Evolutionary conservation across 2,797 vertebrate genomes (phyloP).

Genomic region (Xyrichtys novacula): DNA sequence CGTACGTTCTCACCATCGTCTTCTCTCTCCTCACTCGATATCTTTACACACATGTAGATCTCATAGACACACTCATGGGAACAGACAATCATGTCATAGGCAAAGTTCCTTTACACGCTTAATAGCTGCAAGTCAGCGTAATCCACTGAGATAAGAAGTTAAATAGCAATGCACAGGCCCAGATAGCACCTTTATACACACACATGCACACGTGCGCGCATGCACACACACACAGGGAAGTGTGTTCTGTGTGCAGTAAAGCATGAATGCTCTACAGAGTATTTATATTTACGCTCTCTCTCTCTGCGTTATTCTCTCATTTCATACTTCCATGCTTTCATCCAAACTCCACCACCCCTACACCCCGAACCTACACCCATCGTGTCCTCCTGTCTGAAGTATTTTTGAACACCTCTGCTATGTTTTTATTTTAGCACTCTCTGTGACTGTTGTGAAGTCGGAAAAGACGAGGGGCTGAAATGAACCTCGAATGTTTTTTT

Average conservation of each 20-base stretch:
- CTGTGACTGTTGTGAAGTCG: conserved; percentile 24
- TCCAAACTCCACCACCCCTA: background rate
- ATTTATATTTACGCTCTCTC: conserved; percentile 69
- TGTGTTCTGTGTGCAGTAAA: conserved; percentile 37
- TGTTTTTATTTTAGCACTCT: conserved; percentile 34
- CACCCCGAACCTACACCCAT: conserved; percentile 23
- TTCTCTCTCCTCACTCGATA: conserved; percentile 44
- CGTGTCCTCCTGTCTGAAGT: conserved; percentile 49
- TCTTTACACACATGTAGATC: conserved; percentile 35
- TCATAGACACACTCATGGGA: conserved; percentile 13
- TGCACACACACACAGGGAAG: conserved; percentile 13
- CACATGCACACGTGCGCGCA: conserved; percentile 24
- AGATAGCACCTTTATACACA: conserved; percentile 26
- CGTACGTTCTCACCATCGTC: conserved; percentile 48
- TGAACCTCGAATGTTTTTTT: conserved; percentile 61
- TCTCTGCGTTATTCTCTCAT: conserved; percentile 41
- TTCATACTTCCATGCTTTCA: conserved; percentile 50
- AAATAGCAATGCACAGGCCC: conserved; percentile 42
- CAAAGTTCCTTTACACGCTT: conserved; percentile 68
- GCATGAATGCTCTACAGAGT: conserved; percentile 39
- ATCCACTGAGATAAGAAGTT: conserved; percentile 67
- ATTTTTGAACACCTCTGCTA: conserved; percentile 25
- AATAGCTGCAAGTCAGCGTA: conserved; percentile 78
- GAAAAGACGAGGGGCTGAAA: background rate
- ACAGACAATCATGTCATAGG: conserved; percentile 64